Evolutionary conservation across 2,888 invertebrate genomes (phyloP), one percentile per base, ranked within the genome.

Genomic region (Caradrina kadenii): DNA sequence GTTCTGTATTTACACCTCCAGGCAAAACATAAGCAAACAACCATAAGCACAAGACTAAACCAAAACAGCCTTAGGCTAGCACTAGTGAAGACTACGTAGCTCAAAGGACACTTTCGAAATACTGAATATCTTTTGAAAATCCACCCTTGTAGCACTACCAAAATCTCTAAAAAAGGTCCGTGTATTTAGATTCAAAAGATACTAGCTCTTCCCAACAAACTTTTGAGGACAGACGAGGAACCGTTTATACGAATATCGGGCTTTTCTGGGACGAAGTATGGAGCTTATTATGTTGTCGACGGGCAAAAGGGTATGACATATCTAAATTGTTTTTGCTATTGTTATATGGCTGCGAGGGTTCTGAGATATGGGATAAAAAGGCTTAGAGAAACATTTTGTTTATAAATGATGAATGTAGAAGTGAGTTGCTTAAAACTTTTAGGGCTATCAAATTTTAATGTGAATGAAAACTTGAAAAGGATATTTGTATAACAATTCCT

Each of bases 281-380:
- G 64, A 59, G 71, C 70, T 61, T 80, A 81, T 79, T 73, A 79
- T 71, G 64, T 75, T 78, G 72, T 80, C 77, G 74, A 73, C 72
- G 75, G 63, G 69, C 73, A 75, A 71, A 78, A 82, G 78, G 78
- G 82, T 76, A 82, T 73, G 80, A 80, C 81, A 75, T 80, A 82
- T 73, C 74, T 81, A 81, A 79, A 81, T 73, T 81, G 80, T 81
- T 76, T 81, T 81, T 72, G 67, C 77, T 68, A 81, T 79, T 81
- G 82, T 67, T 71, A 69, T 76, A 74, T 60, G 70, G 65, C 60
- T 73, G 53, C 66, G 70, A 78, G 75, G 73, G 80, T 78, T 69
- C 62, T 21, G 61, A 69, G 63, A 69, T 63, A 56, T 50, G 66
- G 58, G 60, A 55, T 74, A 53, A n/a, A 69, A 80, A 52, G 60